Conservation (phyloP, 2,888 invertebrate species). For the Drosophila suboccidentalis region DNA sequence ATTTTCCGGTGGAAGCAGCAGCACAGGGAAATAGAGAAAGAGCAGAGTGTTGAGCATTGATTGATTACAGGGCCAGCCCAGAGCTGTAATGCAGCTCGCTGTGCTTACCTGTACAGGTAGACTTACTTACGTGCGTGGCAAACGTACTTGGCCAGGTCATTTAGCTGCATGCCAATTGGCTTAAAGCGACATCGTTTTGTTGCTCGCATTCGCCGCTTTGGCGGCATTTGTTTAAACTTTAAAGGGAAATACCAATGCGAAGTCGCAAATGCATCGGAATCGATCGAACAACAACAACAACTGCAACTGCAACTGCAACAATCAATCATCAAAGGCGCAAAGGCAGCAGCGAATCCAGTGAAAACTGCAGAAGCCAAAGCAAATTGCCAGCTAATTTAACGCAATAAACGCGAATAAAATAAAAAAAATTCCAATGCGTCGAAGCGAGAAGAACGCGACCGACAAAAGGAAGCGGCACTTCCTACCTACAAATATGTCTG, state of each 20-base stretch:
- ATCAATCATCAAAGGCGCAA: constrained; percentile 63
- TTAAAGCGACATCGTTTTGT: constrained; percentile 54
- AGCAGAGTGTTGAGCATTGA: constrained; percentile 23
- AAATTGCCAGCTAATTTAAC: constrained; percentile 70
- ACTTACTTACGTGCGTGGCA: constrained; percentile 16
- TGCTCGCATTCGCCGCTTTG: constrained; percentile 45
- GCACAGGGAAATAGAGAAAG: constrained; percentile 22
- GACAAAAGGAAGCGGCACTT: constrained; percentile 71
- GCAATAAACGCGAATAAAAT: constrained; percentile 49
- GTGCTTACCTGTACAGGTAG: constrained; percentile 11
- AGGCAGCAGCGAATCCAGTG: constrained; percentile 20
- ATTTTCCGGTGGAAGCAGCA: constrained; percentile 76
- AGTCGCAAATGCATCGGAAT: constrained; percentile 40
- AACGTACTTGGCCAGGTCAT: constrained; percentile 24
- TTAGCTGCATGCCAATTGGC: constrained; percentile 60
- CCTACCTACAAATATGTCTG: constrained; percentile 28
- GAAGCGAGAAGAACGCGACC: constrained; percentile 43
- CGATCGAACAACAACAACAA: constrained; percentile 25
- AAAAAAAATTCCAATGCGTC: constrained; percentile 57
- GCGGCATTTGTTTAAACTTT: constrained; percentile 62
- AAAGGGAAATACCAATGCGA: constrained; percentile 51
- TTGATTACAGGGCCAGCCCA: constrained; percentile 22
- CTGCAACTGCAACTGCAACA: constrained; percentile 35
- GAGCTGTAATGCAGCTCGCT: not conserved
- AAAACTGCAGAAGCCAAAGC: constrained; percentile 49